These are phyloP conservation scores for Oreochromis niloticus DNA, from an alignment of 2,113 vertebrate genomes.

Conservation along the genomic window DNA sequence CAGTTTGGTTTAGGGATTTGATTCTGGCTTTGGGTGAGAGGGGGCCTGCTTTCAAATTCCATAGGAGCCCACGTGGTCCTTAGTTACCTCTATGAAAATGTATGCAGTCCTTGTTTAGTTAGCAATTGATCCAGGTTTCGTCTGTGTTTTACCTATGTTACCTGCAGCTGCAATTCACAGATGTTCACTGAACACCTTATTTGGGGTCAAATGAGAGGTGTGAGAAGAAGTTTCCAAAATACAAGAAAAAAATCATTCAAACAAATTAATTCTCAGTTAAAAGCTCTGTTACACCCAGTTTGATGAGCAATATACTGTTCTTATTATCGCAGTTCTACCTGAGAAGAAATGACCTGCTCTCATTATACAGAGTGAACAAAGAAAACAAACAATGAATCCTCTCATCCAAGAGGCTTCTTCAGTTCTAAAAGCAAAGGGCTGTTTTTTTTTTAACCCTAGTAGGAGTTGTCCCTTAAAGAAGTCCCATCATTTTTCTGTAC, in stretches of 20 bases:
- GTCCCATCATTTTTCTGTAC: background rate
- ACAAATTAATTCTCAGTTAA: rapidly evolving
- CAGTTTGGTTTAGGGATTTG: rapidly evolving
- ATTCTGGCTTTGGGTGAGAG: background rate
- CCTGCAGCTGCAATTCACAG: background rate
- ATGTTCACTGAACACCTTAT: background rate
- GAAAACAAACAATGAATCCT: rapidly evolving
- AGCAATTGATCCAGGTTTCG: rapidly evolving
- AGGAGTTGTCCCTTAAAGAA: background rate
- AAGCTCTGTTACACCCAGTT: background rate
- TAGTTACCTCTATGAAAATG: background rate
- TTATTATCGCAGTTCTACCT: rapidly evolving
- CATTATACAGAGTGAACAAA: background rate
- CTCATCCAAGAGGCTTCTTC: rapidly evolving
- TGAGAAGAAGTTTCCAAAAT: background rate
- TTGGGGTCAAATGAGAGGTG: background rate
- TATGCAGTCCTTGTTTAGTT: background rate
- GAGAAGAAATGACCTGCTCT: background rate
- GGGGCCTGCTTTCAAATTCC: background rate
- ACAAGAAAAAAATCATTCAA: rapidly evolving
- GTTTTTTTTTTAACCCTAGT: rapidly evolving
- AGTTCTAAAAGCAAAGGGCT: background rate
- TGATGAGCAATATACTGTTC: background rate
- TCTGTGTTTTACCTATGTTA: background rate
- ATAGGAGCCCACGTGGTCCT: rapidly evolving